These are phyloP conservation scores for Lophotriccus pileatus DNA, from an alignment of 2,797 vertebrate genomes.

Conservation along the genomic window DNA sequence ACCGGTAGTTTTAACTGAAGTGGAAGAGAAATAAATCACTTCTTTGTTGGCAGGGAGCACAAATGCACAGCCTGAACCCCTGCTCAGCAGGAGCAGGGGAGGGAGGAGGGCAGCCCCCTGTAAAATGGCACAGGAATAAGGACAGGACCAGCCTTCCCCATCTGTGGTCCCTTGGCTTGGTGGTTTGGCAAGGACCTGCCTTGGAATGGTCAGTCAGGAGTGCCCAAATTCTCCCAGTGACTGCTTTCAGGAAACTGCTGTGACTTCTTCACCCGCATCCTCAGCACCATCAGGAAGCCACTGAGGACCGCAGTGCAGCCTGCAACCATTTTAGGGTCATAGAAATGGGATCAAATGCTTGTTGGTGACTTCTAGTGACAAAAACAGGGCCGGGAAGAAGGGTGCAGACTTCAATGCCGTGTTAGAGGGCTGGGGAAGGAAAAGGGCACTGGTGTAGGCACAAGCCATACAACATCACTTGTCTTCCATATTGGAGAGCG, in stretches of 20 bases:
- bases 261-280: not conserved
- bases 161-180: not conserved
- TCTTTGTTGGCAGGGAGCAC: not conserved
- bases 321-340: accelerated
- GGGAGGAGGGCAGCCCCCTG: not conserved
- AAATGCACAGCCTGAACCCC: not conserved
- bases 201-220: not conserved
- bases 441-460: not conserved
- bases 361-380: not conserved
- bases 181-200: not conserved
- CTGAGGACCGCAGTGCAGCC: not conserved
- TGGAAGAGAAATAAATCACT: not conserved
- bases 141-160: not conserved
- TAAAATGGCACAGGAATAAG: not conserved
- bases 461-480: not conserved
- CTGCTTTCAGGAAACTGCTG: accelerated
- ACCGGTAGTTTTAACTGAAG: not conserved
- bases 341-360: not conserved
- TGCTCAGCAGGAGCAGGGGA: not conserved
- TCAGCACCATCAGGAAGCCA: not conserved
- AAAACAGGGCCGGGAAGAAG: not conserved
- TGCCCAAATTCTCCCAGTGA: not conserved
- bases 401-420: accelerated
- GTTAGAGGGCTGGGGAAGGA: not conserved
- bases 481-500: not conserved